These are phyloP conservation scores for Drosophila subsilvestris DNA, from an alignment of 2,888 invertebrate genomes.

Conservation along the genomic window DNA sequence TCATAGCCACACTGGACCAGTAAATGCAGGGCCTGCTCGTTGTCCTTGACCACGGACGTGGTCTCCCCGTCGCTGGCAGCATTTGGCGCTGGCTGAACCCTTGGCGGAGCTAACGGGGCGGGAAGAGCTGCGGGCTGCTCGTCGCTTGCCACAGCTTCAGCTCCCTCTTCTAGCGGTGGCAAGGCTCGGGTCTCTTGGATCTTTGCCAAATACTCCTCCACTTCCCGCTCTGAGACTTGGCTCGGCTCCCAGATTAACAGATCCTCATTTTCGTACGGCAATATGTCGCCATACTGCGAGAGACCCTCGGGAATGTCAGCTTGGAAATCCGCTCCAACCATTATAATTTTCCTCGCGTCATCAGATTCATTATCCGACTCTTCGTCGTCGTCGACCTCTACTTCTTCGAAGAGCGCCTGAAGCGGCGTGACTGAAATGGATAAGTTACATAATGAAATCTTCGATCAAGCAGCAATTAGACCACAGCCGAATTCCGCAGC, in stretches of 20 bases:
- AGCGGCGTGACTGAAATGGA: constrained; percentile 62
- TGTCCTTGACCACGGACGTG: constrained; percentile 86
- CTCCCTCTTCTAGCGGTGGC: constrained; percentile 32
- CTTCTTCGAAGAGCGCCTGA: constrained; percentile 59
- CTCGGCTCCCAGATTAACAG: constrained; percentile 96
- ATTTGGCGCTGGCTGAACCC: constrained; percentile 5
- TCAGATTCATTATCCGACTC: constrained; percentile 78
- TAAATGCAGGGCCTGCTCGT: constrained; percentile 94
- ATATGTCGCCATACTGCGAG: constrained; percentile 95
- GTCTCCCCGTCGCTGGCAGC: constrained; percentile 42
- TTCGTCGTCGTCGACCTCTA: constrained; percentile 87
- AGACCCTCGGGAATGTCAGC: constrained; percentile 96
- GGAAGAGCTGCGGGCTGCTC: not conserved
- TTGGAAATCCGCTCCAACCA: constrained; percentile 97
- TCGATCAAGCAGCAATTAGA: not conserved
- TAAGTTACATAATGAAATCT: not conserved
- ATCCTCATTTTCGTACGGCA: constrained; percentile 97
- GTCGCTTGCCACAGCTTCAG: constrained; percentile 13
- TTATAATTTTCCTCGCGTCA: constrained; percentile 88
- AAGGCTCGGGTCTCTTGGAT: constrained; percentile 74
- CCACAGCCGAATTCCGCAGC: not conserved
- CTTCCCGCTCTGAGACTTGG: constrained; percentile 88
- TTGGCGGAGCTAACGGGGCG: not conserved
- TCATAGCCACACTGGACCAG: constrained; percentile 97
- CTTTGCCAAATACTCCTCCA: constrained; percentile 91